A percentile compares a stretch with the other conserved stretches of the same genome.
These are phyloP conservation scores for Branchipolynoe longqiensis DNA, from an alignment of 2,888 invertebrate genomes.

Conservation along the genomic window DNA sequence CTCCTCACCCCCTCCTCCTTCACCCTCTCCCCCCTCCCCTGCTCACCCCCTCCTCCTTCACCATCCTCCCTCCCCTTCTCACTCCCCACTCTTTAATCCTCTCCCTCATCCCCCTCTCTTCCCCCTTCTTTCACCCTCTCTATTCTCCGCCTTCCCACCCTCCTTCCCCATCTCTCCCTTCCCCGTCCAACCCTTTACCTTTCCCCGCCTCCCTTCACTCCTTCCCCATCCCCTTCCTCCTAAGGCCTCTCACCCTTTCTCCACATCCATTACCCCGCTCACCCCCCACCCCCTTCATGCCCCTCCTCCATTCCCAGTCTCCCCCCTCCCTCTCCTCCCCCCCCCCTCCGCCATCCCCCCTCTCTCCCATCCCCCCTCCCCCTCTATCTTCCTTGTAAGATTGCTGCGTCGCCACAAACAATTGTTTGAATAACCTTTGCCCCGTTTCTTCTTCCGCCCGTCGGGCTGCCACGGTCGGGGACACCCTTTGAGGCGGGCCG, in stretches of 20 bases:
- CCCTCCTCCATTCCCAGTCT: not conserved
- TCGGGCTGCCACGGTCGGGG: not conserved
- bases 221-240: not conserved
- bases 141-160: not conserved
- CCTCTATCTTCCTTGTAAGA: not conserved
- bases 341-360: not conserved
- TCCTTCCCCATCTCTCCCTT: not conserved
- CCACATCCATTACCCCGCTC: not conserved
- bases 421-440: conserved; percentile 18
- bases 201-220: not conserved
- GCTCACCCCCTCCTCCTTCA: too few species aligned
- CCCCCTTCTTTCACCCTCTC: too few species aligned
- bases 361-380: not conserved
- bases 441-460: not conserved
- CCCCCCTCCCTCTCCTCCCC: not conserved
- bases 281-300: not conserved
- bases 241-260: too few species aligned
- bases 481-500: not conserved
- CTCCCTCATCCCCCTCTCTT: too few species aligned
- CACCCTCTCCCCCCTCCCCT: too few species aligned
- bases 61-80: too few species aligned
- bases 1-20: too few species aligned
- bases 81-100: too few species aligned
- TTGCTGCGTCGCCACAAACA: conserved; percentile 14
- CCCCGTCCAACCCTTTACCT: not conserved